Percentiles rank a stretch among this genome's conserved stretches.
These are phyloP conservation scores for Apodemus sylvaticus DNA, from an alignment of 2,113 vertebrate species.

Conservation along the genomic window DNA sequence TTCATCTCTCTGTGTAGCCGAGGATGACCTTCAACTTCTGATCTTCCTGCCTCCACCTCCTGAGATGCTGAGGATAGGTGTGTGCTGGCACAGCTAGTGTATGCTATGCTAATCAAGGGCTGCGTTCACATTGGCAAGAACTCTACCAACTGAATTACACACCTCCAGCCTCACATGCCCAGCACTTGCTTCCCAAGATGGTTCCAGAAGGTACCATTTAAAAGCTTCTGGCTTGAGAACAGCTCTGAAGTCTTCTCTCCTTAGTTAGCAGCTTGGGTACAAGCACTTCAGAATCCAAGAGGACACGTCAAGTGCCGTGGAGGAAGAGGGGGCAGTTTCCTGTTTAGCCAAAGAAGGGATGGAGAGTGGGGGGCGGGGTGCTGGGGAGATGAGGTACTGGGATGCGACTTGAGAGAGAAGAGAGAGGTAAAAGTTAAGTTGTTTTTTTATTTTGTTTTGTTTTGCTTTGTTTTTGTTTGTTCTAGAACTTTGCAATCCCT, in stretches of 20 bases:
- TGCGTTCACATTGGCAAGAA: background rate
- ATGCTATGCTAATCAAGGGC: background rate
- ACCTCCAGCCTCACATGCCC: background rate
- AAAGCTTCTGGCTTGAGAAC: constrained; percentile 24
- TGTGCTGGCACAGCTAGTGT: too few species aligned
- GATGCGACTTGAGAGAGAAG: background rate
- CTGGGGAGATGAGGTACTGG: background rate
- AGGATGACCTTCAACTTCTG: background rate
- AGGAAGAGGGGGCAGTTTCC: background rate
- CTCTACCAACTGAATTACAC: background rate
- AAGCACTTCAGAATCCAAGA: background rate
- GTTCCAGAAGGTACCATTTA: background rate
- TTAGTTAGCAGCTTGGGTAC: background rate
- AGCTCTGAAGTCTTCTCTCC: background rate
- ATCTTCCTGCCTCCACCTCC: background rate
- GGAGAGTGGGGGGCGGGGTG: background rate
- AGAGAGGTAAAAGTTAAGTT: background rate
- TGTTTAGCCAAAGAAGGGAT: background rate
- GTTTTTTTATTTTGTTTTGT: background rate
- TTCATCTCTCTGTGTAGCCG: background rate
- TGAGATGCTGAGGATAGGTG: background rate
- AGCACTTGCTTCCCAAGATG: background rate
- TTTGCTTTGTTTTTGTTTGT: background rate
- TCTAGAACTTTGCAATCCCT: background rate
- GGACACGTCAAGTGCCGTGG: background rate